Evolutionary conservation across 2,888 invertebrate genomes (phyloP), one percentile per base, ranked within the genome.

Genomic region (Temnothorax rugatulus): DNA sequence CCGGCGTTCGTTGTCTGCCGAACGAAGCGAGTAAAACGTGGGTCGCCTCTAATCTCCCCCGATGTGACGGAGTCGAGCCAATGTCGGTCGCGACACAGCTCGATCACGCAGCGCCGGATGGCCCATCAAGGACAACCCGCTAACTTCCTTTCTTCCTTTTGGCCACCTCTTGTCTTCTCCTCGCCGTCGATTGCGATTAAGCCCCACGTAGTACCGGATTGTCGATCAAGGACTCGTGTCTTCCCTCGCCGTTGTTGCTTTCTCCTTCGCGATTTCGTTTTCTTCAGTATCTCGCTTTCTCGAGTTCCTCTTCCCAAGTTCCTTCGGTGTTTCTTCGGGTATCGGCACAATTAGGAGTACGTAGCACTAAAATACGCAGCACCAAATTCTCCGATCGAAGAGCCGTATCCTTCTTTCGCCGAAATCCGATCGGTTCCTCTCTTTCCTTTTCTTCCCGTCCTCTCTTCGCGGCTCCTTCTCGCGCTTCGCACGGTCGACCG

Each of bases 1-100:
- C 44, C 57, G 54, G 69, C 69, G 54, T 29, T 54, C 61, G 50
- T 47, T 68, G 76, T 64, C 44, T 34, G 44, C 44, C 63, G 74
- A 52, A 57, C 54, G 77, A 44, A 44, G 47, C 77, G 77, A 77
- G 64, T 64, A 41, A 79, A 79, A 79, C 57, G 71, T 69, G 57
- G 76, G 25, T 77, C 68, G 77, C 79, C 61, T 83, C 61, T 50
- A 69, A 68, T 81, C 69, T 69, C 63, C 69, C 69, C 18, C 63
- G 81, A 69, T 81, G 50, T 29, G 63, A 63, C 63, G 63, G 18
- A 54, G 52, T 18, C 9, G 54, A 41, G n/a, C 44, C 57, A 57
- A 77, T 68, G 71, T 61, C 71, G 79, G 38, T 68, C 68, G 68
- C 79, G 79, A 71, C 47, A 59, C 69, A 71, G 57, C 71, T 50